Evolutionary conservation across 2,797 vertebrate genomes (phyloP).

Genomic region (Numenius phaeopus): DNA sequence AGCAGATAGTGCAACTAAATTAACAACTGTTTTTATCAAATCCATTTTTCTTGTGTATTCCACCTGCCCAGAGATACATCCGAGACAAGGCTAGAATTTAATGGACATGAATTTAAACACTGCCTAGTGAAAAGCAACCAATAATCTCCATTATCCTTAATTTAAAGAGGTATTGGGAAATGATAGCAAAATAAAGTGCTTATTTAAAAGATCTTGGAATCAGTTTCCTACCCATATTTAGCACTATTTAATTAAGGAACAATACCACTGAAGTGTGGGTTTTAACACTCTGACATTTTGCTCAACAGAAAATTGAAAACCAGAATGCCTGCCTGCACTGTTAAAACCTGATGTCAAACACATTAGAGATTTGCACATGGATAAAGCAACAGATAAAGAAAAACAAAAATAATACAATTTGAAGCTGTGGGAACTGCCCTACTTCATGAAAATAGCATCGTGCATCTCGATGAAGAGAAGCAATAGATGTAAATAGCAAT

Average conservation of each 20-base stretch:
- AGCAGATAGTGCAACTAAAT: not conserved
- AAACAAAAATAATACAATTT: not conserved
- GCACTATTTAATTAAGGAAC: slow-evolving; percentile 11
- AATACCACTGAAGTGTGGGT: not conserved
- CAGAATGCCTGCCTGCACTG: not conserved
- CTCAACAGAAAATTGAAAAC: not conserved
- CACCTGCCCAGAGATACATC: not conserved
- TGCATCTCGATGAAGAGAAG: not conserved
- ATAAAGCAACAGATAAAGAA: not conserved
- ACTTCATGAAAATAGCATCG: not conserved
- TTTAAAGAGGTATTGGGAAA: not conserved
- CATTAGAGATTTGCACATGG: not conserved
- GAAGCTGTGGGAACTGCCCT: not conserved
- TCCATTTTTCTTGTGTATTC: not conserved
- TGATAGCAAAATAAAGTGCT: not conserved
- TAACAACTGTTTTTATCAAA: not conserved
- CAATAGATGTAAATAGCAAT: not conserved
- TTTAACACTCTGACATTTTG: not conserved
- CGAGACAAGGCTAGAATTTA: not conserved
- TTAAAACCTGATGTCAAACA: not conserved
- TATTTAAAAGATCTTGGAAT: not conserved
- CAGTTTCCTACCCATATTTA: not conserved
- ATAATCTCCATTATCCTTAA: not conserved
- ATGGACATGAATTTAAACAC: not conserved
- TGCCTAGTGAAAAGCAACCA: not conserved